Evolutionary conservation across 2,797 vertebrate species (phyloP), one percentile per base, ranked within the genome.

Genomic region (Lepus oiostolus): DNA sequence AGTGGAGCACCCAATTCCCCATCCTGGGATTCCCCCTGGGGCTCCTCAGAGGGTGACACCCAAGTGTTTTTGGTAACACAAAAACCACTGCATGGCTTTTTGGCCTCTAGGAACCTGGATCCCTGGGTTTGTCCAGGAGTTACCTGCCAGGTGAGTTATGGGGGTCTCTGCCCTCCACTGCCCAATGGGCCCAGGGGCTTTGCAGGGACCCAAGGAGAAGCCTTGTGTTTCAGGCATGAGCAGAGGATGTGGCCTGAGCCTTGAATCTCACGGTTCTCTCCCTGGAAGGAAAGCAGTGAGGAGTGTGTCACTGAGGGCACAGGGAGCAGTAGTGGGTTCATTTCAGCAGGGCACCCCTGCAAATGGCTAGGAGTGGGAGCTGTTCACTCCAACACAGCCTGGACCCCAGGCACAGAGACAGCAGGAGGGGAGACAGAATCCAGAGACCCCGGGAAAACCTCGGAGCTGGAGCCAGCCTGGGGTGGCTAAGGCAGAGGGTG

Each of bases 211-310:
- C 0, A 11, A 42, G 94, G 19, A 76, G 63, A 9, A 92, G 97
- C 94, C 96, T 86, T 91, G 85, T 88, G 97, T 90, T 93, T 97
- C 96, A 83, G 90, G 95, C 96, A 93, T 97, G 94, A 97, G 89
- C 89, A 30, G 89, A 84, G 92, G 95, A 94, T 96, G 95, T 97
- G 96, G 90, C 96, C 79, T 67, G 54, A n/a, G 95, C 92, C 93
- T 92, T 88, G 96, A 90, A 89, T 97, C 97, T 97, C 17, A 7
- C 87, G 52, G 89, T 95, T 90, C 93, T 87, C 79, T 63, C 96
- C 87, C 96, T 93, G 68, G 88, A 72, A 96, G 95, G 94, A 88
- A 94, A 95, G 91, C 65, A 35, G 77, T 87, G 60, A 91, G 92
- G 85, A 50, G 1, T 22, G 1, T 96, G 47, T 68, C 94, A 72